Percentiles rank a stretch among this genome's conserved stretches.
Conservation (phyloP, 1,140 invertebrate genomes). For the Capitella teleta region DNA sequence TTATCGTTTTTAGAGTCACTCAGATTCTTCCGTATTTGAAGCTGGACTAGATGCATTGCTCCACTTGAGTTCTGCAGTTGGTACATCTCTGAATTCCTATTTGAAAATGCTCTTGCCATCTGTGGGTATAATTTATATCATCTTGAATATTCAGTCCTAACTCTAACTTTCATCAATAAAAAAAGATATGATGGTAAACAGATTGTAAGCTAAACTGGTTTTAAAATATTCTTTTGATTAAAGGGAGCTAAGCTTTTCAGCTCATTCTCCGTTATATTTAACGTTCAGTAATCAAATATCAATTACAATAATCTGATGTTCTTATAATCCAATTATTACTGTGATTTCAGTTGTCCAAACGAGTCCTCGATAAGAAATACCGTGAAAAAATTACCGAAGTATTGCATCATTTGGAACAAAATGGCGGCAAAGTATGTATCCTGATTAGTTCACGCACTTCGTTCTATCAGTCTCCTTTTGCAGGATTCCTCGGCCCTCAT, state of each 20-base stretch:
- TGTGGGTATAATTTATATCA: slow-evolving; percentile 18
- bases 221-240: neutral
- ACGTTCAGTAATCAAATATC: neutral
- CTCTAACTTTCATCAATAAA: neutral
- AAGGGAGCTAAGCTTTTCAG: neutral
- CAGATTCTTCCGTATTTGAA: slow-evolving; percentile 30
- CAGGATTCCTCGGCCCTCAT: slow-evolving; percentile 29
- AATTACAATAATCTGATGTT: neutral
- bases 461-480: slow-evolving; percentile 9
- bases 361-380: slow-evolving; percentile 33
- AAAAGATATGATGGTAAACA: neutral
- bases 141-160: neutral
- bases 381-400: slow-evolving; percentile 33
- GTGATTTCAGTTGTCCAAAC: slow-evolving; percentile 27
- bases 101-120: slow-evolving; percentile 35
- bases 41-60: slow-evolving; percentile 27
- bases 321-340: neutral
- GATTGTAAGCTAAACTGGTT: neutral
- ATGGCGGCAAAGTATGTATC: slow-evolving; percentile 33
- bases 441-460: slow-evolving; percentile 1
- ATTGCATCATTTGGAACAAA: slow-evolving; percentile 33
- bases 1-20: slow-evolving; percentile 22
- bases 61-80: slow-evolving; percentile 33
- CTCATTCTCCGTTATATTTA: slow-evolving; percentile 1
- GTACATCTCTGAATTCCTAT: slow-evolving; percentile 31